Evolutionary conservation across 2,888 invertebrate genomes (phyloP), one percentile per base, ranked within the genome.

Genomic region (Erpobdella octoculata): DNA sequence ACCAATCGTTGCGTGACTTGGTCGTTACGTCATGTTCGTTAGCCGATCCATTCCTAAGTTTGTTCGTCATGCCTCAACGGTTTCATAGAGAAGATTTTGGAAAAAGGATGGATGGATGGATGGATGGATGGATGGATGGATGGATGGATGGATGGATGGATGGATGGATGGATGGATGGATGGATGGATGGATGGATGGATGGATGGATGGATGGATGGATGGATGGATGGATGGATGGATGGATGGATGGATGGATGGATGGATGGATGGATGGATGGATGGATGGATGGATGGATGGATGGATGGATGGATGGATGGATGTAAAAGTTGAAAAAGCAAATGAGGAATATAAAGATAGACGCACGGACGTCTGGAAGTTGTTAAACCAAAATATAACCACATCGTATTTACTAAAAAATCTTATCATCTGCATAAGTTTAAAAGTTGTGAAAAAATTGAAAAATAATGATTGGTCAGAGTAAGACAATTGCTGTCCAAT

Each of bases 201-300:
- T 59, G 59, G 59, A 59, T 59, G 59, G 59, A 59, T 59, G 59
- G 59, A 59, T 59, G 59, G 59, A 59, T 59, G 59, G 59, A 59
- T 59, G 59, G 59, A 59, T 59, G 59, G 59, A 59, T 59, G 59
- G 59, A 59, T 59, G 59, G 59, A 59, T 59, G 59, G 59, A 59
- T 59, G 59, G 59, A 59, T 59, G 59, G 59, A 59, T 59, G 59
- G 59, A 59, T 59, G 59, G 62, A 62, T 62, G 62, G 33, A 62
- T 62, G 5, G 62, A 28, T 62, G 62, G 62, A 62, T 62, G 62
- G 62, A 62, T 62, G 62, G 62, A 62, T 62, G 25, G 5, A 8
- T 8, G 25, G 61, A 61, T 59, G 33, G 62, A 62, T 62, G 62
- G 62, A 62, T 62, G 3, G 5, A 21, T 28, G 33, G 62, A 31